phyloP scores from a whole-genome alignment of 2,113 vertebrate species.

The Lanius collurio region DNA sequence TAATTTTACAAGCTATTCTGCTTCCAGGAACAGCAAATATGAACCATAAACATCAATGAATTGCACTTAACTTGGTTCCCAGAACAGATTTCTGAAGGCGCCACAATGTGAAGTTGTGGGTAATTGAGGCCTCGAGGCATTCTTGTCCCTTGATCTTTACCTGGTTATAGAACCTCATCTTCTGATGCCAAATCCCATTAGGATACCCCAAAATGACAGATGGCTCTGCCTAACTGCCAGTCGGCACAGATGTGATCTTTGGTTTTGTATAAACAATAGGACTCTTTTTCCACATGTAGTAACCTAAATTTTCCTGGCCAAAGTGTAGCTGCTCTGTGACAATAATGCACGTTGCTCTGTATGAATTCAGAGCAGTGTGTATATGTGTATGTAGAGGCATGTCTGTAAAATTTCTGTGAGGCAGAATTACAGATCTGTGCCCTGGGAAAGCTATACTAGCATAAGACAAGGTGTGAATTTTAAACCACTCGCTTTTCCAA shows the following conservation, averaged over 20 bases:
- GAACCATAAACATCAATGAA: slow-evolving; percentile 24
- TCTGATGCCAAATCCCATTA: slow-evolving; percentile 75
- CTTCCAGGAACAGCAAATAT: background rate
- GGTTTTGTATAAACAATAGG: slow-evolving; percentile 59
- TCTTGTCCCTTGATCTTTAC: slow-evolving; percentile 60
- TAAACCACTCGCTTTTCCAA: background rate
- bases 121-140: slow-evolving; percentile 69
- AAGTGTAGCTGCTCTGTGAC: background rate
- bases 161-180: slow-evolving; percentile 64
- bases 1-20: slow-evolving; percentile 7
- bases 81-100: slow-evolving; percentile 47
- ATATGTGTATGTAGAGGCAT: background rate
- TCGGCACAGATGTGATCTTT: slow-evolving; percentile 73
- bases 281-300: slow-evolving; percentile 44
- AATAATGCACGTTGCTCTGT: background rate
- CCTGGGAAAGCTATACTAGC: background rate
- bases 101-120: slow-evolving; percentile 66
- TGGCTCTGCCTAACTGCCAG: slow-evolving; percentile 73
- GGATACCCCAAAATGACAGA: slow-evolving; percentile 76
- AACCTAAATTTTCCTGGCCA: slow-evolving; percentile 72
- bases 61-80: slow-evolving; percentile 22
- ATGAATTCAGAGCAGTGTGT: background rate
- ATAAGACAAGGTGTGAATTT: background rate
- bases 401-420: background rate
- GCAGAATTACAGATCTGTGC: background rate